Evolutionary conservation across 2,113 vertebrate species (phyloP).

Genomic region (Platysteira castanea): DNA sequence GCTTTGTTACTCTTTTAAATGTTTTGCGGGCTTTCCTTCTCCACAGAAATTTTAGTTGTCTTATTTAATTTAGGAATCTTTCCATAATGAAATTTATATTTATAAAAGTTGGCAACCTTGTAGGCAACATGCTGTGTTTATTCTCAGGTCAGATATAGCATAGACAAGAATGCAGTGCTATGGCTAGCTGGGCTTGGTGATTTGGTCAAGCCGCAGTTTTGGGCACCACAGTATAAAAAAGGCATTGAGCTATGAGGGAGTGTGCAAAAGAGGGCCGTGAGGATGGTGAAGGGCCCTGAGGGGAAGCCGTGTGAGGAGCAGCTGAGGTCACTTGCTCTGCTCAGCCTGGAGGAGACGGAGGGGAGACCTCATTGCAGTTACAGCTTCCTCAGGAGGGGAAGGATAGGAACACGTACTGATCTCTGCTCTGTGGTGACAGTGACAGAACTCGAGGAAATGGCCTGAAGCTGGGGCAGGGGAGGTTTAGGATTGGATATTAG

Average conservation of each 20-base stretch:
- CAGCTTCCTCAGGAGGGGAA: accelerated
- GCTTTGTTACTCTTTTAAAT: background rate
- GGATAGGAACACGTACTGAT: background rate
- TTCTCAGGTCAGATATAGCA: background rate
- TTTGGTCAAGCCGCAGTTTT: background rate
- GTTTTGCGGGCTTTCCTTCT: background rate
- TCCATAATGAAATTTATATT: background rate
- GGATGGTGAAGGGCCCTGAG: background rate
- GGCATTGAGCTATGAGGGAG: background rate
- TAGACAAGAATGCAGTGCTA: background rate
- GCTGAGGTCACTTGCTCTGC: background rate
- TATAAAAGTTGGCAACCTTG: background rate
- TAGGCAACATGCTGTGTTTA: background rate
- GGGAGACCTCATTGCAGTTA: background rate
- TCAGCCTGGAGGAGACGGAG: background rate
- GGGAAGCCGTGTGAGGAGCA: accelerated
- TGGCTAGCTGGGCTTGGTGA: background rate
- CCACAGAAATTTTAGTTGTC: background rate
- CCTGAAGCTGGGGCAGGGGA: background rate
- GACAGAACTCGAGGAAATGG: background rate
- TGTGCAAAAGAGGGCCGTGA: background rate
- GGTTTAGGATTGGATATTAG: background rate
- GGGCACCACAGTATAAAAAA: background rate
- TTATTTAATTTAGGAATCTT: background rate
- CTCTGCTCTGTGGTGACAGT: background rate